Base-by-base conservation (phyloP, 2,113 vertebrate genomes). In the Hippocampus guttulatus region DNA sequence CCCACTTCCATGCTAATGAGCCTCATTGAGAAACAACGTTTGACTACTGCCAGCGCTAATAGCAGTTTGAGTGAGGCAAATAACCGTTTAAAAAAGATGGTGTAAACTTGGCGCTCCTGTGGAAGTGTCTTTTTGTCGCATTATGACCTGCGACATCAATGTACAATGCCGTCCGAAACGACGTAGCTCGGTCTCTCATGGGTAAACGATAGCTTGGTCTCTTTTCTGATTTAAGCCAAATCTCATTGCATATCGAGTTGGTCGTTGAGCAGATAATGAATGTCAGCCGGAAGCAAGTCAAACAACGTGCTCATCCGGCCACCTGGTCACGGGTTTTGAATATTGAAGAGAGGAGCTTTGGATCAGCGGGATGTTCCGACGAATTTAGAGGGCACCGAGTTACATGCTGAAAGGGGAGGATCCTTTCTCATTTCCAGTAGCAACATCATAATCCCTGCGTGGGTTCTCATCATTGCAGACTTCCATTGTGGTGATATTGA, bases 351-450 rank as follows among this genome's bases (percentile, higher is more conserved):
- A 47, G 33, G n/a, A 70, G 70, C 82, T 27, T 1, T 41, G 67
- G 72, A 85, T 82, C 72, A 70, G 5, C 2, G 61, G 67, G 73
- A 70, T 74, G 68, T 74, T 84, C 66, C 70, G 75, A 73, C 71
- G 80, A 82, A 84, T 86, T 88, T 77, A 75, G 41, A 71, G 71
- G 75, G 63, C 68, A 65, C 25, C 7, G 38, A 51, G 74, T n/a
- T 71, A 72, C 69, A 15, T 21, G 75, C 80, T 68, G 5, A 73
- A 43, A 1, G 16, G 40, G 76, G 70, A 73, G 68, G 61, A 75
- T 79, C 69, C 77, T 65, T 85, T 88, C 78, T 78, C 68, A 57
- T 85, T 77, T 79, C 72, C 66, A 65, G 45, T 65, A 67, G 67
- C 71, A 41, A 0, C 67, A 71, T 74, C 69, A 78, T 83, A 85